A percentile compares a stretch with the other conserved stretches of the same genome.
These are phyloP conservation scores for Aplodontia rufa DNA, from an alignment of 2,113 vertebrate genomes.

Conservation along the genomic window DNA sequence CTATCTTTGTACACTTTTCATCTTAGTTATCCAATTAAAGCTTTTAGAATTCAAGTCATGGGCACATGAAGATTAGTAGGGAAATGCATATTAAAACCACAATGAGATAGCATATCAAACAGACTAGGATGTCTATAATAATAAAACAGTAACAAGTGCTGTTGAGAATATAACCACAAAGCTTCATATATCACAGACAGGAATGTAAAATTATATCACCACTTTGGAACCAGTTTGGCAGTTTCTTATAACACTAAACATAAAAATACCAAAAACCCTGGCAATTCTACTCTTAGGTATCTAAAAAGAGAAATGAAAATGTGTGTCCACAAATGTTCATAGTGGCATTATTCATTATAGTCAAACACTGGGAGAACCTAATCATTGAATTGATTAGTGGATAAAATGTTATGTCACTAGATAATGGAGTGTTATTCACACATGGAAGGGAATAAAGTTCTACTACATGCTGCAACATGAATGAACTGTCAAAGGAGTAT, in stretches of 20 bases:
- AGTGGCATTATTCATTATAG: neutral
- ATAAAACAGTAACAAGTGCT: neutral
- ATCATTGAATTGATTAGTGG: neutral
- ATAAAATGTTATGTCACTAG: neutral
- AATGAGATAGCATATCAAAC: neutral
- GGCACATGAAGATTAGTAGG: neutral
- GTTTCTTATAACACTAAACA: slow-evolving; percentile 7
- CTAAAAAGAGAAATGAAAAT: neutral
- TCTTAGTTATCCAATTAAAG: neutral
- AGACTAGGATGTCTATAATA: neutral
- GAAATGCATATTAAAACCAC: slow-evolving; percentile 37
- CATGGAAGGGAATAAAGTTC: neutral
- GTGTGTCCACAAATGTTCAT: neutral
- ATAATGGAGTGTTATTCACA: neutral
- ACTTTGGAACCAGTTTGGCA: neutral
- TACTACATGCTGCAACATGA: neutral
- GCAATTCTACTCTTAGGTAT: neutral
- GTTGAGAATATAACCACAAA: neutral
- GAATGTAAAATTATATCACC: neutral
- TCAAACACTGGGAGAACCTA: neutral
- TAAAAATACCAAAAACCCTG: neutral
- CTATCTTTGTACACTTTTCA: neutral
- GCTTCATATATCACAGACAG: neutral
- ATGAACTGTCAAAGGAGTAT: slow-evolving; percentile 9
- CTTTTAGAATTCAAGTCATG: slow-evolving; percentile 3